Evolutionary conservation across 23 tunicate genomes (phyloP).

Genomic region (Phallusia fumigata): DNA sequence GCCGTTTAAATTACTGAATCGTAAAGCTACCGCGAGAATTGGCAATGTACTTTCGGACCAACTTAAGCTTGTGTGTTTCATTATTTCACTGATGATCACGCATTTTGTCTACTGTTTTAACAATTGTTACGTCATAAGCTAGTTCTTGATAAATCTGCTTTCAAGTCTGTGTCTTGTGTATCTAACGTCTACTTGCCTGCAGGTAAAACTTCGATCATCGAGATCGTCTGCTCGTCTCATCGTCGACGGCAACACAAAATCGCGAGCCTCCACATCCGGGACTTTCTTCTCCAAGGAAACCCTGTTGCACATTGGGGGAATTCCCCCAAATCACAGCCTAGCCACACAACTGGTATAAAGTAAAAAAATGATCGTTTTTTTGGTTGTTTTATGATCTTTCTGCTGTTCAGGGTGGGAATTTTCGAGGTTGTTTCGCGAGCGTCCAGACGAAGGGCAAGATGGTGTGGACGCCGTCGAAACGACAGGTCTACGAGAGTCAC

Average conservation of each 20-base stretch:
- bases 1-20: too few species aligned
- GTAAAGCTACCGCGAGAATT: too few species aligned
- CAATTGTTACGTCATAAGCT: too few species aligned
- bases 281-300: slow-evolving; percentile 10
- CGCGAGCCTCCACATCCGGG: not conserved
- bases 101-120: too few species aligned
- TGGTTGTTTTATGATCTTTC: too few species aligned
- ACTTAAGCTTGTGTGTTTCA: too few species aligned
- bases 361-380: too few species aligned
- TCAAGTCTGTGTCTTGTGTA: too few species aligned
- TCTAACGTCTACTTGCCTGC: not conserved
- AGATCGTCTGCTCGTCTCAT: not conserved
- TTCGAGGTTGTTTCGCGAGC: slow-evolving; percentile 2
- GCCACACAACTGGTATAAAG: slow-evolving; percentile 1
- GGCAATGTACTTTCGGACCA: too few species aligned
- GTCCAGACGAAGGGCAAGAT: slow-evolving; percentile 5
- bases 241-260: not conserved
- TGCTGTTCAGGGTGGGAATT: too few species aligned
- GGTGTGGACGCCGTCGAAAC: slow-evolving; percentile 17
- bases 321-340: slow-evolving; percentile 20
- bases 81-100: too few species aligned
- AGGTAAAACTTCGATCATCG: slow-evolving; percentile 4
- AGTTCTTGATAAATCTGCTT: too few species aligned
- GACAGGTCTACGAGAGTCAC: not conserved
- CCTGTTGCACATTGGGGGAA: slow-evolving; percentile 25